phyloP scores from a whole-genome alignment of 2,113 vertebrate species.

The Eidolon helvum region DNA sequence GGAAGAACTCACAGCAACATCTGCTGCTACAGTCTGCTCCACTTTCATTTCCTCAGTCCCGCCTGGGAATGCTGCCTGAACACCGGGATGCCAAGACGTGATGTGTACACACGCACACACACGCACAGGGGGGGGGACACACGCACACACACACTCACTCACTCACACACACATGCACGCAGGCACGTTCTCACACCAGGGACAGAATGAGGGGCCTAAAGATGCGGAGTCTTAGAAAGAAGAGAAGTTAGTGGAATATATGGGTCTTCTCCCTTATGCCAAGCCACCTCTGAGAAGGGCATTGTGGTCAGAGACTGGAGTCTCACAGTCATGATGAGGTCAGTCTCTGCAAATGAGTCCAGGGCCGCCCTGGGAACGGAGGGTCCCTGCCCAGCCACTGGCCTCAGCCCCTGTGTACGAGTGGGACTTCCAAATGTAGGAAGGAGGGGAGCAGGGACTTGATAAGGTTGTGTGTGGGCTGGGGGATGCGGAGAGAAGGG shows the following conservation, averaged over 20 bases:
- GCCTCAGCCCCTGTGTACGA: neutral
- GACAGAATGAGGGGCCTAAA: neutral
- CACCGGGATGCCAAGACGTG: neutral
- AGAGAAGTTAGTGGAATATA: neutral
- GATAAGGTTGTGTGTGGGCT: neutral
- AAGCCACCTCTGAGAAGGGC: neutral
- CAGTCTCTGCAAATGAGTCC: neutral
- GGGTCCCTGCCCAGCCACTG: neutral
- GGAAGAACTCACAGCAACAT: conserved; percentile 61
- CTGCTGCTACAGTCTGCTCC: conserved; percentile 70
- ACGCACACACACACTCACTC: rapidly evolving
- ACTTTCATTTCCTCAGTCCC: neutral
- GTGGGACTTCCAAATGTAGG: neutral
- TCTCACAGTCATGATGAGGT: neutral
- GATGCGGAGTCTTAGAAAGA: neutral
- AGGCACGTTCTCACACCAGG: neutral
- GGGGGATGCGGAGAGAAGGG: neutral
- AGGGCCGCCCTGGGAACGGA: neutral
- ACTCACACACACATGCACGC: too few species aligned
- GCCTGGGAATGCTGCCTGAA: neutral
- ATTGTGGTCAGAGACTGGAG: neutral
- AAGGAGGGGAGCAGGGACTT: neutral
- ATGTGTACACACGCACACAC: rapidly evolving
- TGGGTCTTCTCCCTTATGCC: neutral
- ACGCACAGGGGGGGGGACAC: too few species aligned